These are phyloP conservation scores for Vollenhovia emeryi DNA, from an alignment of 1,140 invertebrate genomes.

Conservation along the genomic window DNA sequence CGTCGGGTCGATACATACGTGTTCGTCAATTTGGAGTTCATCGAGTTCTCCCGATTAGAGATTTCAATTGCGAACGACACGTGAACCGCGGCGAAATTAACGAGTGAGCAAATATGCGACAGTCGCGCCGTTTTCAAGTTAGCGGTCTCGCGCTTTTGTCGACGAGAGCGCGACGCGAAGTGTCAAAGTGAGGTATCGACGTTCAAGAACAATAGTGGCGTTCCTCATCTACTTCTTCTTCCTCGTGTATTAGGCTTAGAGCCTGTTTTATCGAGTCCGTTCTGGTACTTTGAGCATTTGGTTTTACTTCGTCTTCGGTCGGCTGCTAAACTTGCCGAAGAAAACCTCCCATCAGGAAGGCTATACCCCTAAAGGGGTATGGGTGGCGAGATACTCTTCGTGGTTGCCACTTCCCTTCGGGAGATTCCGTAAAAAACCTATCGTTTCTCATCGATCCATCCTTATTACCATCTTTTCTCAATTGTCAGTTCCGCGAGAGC, in stretches of 20 bases:
- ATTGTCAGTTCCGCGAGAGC: not conserved
- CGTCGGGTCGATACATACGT: conserved; percentile 18
- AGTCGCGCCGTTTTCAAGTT: not conserved
- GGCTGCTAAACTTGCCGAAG: no score
- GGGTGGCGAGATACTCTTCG: no score
- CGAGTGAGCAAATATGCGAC: not conserved
- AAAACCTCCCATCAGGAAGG: no score
- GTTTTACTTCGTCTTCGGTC: no score
- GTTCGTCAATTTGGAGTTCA: not conserved
- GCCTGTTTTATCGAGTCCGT: no score
- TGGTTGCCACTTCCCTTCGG: no score
- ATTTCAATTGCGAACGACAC: not conserved
- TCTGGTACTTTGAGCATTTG: no score
- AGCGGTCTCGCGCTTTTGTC: not conserved
- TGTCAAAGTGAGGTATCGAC: conserved; percentile 2
- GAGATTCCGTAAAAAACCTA: no score
- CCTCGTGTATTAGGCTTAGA: no score
- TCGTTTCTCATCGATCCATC: not conserved
- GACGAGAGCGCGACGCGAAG: not conserved
- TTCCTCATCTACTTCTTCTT: no score
- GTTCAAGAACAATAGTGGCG: not conserved
- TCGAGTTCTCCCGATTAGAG: not conserved
- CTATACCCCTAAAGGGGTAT: no score
- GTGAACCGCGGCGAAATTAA: not conserved
- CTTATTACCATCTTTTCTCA: not conserved